Percentiles rank a stretch among this genome's conserved stretches.
Conservation (phyloP, 1,140 invertebrate genomes). For the Cydia pomonella region DNA sequence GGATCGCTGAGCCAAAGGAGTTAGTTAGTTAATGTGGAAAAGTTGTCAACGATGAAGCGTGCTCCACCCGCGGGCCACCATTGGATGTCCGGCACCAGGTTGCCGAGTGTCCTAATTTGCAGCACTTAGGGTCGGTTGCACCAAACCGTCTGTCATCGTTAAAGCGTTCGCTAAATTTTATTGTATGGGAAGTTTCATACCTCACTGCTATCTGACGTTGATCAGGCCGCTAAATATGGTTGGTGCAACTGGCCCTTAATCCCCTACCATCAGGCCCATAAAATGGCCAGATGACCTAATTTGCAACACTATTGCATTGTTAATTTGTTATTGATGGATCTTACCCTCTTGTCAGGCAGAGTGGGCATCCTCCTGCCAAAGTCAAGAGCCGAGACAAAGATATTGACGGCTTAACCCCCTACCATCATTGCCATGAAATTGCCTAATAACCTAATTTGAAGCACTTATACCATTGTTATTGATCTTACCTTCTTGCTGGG, state of each 20-base stretch:
- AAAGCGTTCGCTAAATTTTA: too few species aligned
- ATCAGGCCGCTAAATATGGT: too few species aligned
- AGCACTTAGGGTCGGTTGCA: too few species aligned
- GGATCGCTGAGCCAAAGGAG: too few species aligned
- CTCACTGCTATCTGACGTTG: too few species aligned
- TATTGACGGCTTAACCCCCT: too few species aligned
- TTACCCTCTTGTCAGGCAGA: neutral
- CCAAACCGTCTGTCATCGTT: too few species aligned
- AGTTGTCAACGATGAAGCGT: conserved; percentile 73
- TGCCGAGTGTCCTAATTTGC: neutral
- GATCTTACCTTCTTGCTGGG: conserved; percentile 55
- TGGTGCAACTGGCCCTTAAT: too few species aligned
- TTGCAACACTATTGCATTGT: neutral
- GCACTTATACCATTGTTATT: neutral
- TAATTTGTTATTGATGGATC: neutral
- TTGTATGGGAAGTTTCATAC: too few species aligned
- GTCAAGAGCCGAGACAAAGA: neutral
- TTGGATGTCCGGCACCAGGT: conserved; percentile 77
- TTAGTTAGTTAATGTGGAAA: conserved; percentile 62
- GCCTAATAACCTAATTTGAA: neutral
- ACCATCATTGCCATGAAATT: neutral
- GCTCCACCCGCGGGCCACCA: conserved; percentile 63
- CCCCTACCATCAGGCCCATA: conserved; percentile 54
- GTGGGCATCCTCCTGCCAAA: neutral
- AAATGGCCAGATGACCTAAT: conserved; percentile 43